Percentiles rank a stretch among this genome's conserved stretches.
Evolutionary conservation across 2,113 vertebrate genomes (phyloP).

Genomic region (Oreochromis tanganicae): DNA sequence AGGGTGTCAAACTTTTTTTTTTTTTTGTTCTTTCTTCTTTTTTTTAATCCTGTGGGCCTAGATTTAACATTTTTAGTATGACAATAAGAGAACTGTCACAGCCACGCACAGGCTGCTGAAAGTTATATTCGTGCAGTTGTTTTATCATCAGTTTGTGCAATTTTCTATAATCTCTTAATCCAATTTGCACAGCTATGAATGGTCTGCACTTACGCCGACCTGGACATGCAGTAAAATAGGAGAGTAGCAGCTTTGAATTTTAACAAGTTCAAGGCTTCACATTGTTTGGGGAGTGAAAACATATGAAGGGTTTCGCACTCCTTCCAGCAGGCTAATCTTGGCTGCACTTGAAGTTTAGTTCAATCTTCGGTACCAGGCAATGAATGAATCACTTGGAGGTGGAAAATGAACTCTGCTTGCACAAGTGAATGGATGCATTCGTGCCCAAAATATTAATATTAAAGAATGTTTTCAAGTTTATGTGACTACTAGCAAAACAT

Average conservation of each 20-base stretch:
- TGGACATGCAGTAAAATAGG: not conserved
- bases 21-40: not conserved
- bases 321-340: not conserved
- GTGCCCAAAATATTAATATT: not conserved
- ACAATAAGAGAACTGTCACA: not conserved
- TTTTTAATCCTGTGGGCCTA: not conserved
- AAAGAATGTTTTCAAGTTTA: not conserved
- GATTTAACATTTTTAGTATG: not conserved
- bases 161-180: constrained; percentile 38
- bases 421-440: not conserved
- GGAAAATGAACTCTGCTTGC: not conserved
- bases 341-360: not conserved
- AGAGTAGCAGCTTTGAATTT: not conserved
- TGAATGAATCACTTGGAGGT: not conserved
- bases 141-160: not conserved
- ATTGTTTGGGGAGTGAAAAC: not conserved
- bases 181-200: constrained; percentile 13
- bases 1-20: not conserved
- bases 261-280: not conserved
- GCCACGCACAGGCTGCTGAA: not conserved
- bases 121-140: not conserved
- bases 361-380: not conserved
- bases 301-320: not conserved
- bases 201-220: not conserved
- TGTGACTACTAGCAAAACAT: not conserved